A percentile compares a stretch with the other conserved stretches of the same genome.
Evolutionary conservation across 2,888 invertebrate species (phyloP).

Genomic region (Phyllotreta cruciferae): DNA sequence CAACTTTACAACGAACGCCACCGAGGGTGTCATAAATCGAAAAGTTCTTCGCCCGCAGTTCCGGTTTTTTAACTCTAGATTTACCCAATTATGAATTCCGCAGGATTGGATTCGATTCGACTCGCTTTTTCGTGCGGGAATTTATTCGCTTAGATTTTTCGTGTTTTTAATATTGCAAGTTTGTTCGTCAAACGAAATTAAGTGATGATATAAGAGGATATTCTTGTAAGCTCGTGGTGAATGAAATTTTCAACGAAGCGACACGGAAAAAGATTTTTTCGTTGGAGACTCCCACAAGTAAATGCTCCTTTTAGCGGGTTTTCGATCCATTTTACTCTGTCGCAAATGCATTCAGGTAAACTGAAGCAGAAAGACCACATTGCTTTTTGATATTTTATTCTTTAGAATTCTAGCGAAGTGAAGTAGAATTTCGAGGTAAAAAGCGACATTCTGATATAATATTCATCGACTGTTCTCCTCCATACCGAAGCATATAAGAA

Average conservation of each 20-base stretch:
- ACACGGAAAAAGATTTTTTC: no score
- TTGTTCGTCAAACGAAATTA: background rate
- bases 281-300: background rate
- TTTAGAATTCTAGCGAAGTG: background rate
- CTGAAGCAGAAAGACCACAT: conserved; percentile 12
- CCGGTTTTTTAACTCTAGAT: conserved; percentile 17
- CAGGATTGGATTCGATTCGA: conserved; percentile 5
- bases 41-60: conserved; percentile 22
- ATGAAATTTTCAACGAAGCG: no score
- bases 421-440: background rate
- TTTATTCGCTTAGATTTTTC: no score
- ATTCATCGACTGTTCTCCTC: background rate
- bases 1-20: conserved; percentile 19
- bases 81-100: conserved; percentile 6
- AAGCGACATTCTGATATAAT: background rate
- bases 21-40: conserved; percentile 18
- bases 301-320: background rate
- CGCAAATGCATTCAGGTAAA: conserved; percentile 10
- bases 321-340: conserved; percentile 8
- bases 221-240: no score
- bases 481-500: background rate
- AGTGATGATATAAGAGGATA: no score
- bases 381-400: conserved; percentile 17
- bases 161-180: conserved; percentile 7
- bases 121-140: no score